Evolutionary conservation across 2,888 invertebrate species (phyloP).

Genomic region (Mongoloraphidia duomilia): DNA sequence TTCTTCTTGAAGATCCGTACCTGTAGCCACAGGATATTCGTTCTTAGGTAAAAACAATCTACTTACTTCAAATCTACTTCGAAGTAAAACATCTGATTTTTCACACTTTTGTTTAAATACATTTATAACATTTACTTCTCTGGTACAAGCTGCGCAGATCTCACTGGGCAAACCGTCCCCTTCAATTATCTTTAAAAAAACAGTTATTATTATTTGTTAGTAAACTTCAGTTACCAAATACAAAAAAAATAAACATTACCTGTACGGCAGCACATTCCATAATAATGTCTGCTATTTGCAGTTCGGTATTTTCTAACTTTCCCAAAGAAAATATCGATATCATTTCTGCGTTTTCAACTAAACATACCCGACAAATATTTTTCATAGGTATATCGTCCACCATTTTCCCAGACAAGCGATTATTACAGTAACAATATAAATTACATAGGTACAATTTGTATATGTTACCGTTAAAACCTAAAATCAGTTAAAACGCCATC

Average conservation of each 20-base stretch:
- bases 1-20: no score
- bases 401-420: no score
- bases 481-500: no score
- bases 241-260: constrained; percentile 10
- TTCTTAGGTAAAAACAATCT: no score
- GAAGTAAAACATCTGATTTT: constrained; percentile 8
- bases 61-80: not conserved
- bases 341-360: constrained; percentile 11
- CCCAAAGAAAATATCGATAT: constrained; percentile 14
- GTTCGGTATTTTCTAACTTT: constrained; percentile 9
- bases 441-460: no score
- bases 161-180: constrained; percentile 17
- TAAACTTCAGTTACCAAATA: not conserved
- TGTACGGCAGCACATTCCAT: constrained; percentile 14
- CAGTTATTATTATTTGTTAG: not conserved
- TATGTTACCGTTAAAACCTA: no score
- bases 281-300: constrained; percentile 14
- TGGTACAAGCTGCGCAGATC: constrained; percentile 16
- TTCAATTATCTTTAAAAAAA: constrained; percentile 14
- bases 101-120: constrained; percentile 14
- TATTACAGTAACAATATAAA: no score
- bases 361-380: constrained; percentile 15
- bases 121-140: constrained; percentile 13
- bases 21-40: no score
- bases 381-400: constrained; percentile 5